Base-by-base conservation (phyloP, 2,113 vertebrate species). In the Trogon melanurus region DNA sequence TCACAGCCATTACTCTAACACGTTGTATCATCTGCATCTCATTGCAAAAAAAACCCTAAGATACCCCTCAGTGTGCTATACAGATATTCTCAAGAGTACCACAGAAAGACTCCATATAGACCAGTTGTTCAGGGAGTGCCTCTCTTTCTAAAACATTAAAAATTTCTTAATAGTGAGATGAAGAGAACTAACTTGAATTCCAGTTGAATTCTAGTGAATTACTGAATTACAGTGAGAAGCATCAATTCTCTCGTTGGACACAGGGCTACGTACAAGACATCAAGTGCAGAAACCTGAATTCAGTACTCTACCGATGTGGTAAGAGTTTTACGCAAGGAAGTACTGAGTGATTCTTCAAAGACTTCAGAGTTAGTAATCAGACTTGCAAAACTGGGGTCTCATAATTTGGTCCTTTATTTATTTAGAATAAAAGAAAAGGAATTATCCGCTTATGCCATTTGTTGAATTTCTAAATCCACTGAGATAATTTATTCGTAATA, bases 391-490 rank as follows among this genome's bases (percentile, higher is more conserved):
- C 36, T 20, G 16, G 13, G 23, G n/a, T 34, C 75, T 74, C 53
- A 91, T 25, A 91, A 90, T 67, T 19, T 76, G 60, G 44, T 41
- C 15, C 61, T 89, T 89, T 48, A 58, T 47, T 58, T 71, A 69
- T 93, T 85, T 70, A 91, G 26, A 83, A 73, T 48, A 95, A 66
- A 73, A 66, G 36, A 36, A 89, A 90, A 90, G 20, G 19, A 89
- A 92, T n/a, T 44, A 75, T 2, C 64, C 67, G 29, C n/a, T 82
- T 78, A 72, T 34, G 25, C 34, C 41, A 71, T 50, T 56, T 47
- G n/a, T 57, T 78, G 16, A 72, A 76, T 73, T 74, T 81, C 10
- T 66, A 61, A 91, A 91, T 58, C 21, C 29, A 87, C 0, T 53
- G 26, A 87, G 66, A 48, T 34, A 34, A 86, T 51, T 79, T 44